phyloP scores from a whole-genome alignment of 2,113 vertebrate genomes.

The Lepus americanus region DNA sequence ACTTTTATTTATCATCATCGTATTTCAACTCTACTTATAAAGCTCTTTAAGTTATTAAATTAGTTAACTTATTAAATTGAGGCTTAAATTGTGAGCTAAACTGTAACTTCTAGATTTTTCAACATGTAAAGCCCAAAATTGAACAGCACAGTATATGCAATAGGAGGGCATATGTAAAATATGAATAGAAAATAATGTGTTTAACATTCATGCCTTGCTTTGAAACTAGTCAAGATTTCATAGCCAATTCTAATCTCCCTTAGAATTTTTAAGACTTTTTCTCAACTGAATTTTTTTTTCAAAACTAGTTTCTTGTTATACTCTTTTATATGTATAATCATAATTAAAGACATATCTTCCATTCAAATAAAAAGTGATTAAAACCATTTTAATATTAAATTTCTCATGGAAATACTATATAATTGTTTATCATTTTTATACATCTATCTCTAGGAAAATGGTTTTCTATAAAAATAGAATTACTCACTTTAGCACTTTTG shows the following conservation, averaged over 20 bases:
- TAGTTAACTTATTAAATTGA: neutral
- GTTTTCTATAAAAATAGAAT: neutral
- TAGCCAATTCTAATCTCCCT: neutral
- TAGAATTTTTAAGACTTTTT: neutral
- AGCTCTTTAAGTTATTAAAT: neutral
- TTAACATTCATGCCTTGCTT: neutral
- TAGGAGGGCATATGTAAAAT: neutral
- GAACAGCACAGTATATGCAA: neutral
- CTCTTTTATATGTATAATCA: neutral
- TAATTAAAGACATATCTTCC: neutral
- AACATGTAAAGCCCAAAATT: neutral
- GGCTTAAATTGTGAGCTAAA: neutral
- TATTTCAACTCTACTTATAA: conserved; percentile 9
- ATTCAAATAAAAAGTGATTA: neutral
- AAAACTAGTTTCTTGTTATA: neutral
- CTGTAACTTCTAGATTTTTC: neutral
- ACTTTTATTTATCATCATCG: neutral
- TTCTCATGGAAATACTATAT: neutral
- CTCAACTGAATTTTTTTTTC: neutral
- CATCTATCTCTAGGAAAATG: neutral
- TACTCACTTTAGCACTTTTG: conserved; percentile 92
- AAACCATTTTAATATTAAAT: neutral
- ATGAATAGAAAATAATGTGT: neutral
- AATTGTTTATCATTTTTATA: neutral
- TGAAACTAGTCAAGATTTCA: neutral